Conservation (phyloP, 1,140 invertebrate genomes). For the Scaptomyza graminum region DNA sequence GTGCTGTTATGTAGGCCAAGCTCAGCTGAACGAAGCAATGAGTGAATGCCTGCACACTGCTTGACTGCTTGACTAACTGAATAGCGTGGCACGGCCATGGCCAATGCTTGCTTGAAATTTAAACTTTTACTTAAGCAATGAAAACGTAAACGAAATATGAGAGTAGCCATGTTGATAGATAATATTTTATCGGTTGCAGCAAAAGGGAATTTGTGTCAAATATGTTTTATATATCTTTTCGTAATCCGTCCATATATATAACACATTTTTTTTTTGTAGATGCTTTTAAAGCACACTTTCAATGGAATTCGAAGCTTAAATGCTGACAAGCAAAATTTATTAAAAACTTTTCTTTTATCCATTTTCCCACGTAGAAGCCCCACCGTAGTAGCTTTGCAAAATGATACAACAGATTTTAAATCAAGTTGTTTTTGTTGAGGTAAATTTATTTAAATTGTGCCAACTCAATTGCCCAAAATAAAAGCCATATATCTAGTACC, state of each 20-base stretch:
- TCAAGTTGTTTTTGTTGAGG: not conserved
- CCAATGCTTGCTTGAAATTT: constrained; percentile 46
- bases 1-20: constrained; percentile 46
- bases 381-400: too few relatives aligned
- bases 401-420: not conserved
- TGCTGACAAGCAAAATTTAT: not conserved
- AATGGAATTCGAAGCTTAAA: not conserved
- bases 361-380: not conserved
- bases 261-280: too few relatives aligned
- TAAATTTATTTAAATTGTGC: not conserved
- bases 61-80: constrained; percentile 20
- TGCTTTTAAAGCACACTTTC: too few relatives aligned
- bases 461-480: constrained; percentile 4
- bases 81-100: constrained; percentile 42
- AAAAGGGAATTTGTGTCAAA: too few relatives aligned
- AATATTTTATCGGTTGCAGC: too few relatives aligned
- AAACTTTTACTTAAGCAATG: not conserved
- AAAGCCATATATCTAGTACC: constrained; percentile 11
- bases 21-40: constrained; percentile 53
- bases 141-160: too few relatives aligned
- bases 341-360: not conserved
- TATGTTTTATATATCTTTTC: too few relatives aligned
- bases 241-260: too few relatives aligned
- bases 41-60: constrained; percentile 54
- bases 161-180: too few relatives aligned